Conservation (phyloP, 2,888 invertebrate genomes). For the Dryomyza anilis region DNA sequence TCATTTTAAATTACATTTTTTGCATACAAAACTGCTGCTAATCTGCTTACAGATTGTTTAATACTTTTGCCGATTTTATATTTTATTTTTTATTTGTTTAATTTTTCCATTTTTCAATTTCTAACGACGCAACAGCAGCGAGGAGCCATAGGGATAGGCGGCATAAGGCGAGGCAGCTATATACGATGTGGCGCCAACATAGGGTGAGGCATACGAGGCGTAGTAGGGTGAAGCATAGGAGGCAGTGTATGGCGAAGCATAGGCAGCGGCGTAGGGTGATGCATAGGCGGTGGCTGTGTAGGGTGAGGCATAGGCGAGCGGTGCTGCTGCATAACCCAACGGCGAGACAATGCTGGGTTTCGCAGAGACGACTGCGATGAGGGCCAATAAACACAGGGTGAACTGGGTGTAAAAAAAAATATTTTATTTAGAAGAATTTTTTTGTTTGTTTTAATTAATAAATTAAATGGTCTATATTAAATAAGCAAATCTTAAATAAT, state of each 20-base stretch:
- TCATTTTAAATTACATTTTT: neutral
- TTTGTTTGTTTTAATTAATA: neutral
- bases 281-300: constrained; percentile 32
- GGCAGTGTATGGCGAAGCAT: constrained; percentile 39
- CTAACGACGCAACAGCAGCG: constrained; percentile 33
- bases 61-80: no score
- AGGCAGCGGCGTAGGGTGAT: constrained; percentile 33
- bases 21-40: no score
- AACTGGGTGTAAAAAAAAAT: constrained; percentile 23
- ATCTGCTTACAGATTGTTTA: no score
- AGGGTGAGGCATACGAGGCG: constrained; percentile 28
- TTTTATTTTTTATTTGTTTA: neutral
- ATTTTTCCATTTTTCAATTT: neutral
- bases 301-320: constrained; percentile 30
- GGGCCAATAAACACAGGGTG: constrained; percentile 37
- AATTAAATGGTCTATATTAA: neutral
- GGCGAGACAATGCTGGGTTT: constrained; percentile 41
- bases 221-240: constrained; percentile 37
- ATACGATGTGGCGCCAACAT: constrained; percentile 31
- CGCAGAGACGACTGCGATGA: constrained; percentile 39
- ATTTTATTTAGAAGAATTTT: neutral
- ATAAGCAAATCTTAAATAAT: no score
- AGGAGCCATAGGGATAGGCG: constrained; percentile 8
- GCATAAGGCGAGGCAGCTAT: constrained; percentile 30
- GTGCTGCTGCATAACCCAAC: constrained; percentile 35